Evolutionary conservation across 2,113 vertebrate genomes (phyloP).

Genomic region (Gallinago jamesoni): DNA sequence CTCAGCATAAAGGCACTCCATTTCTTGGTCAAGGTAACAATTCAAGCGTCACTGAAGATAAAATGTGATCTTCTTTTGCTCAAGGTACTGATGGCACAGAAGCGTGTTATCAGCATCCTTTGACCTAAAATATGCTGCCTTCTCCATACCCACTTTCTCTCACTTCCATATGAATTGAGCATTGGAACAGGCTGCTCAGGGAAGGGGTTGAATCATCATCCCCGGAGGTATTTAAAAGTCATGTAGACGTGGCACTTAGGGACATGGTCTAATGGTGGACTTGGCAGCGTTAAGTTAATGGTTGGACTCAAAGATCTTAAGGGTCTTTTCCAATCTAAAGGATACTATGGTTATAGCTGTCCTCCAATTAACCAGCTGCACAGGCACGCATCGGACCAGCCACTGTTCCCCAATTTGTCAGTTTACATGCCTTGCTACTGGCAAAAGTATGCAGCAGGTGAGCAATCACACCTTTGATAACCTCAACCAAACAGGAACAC

Average conservation of each 20-base stretch:
- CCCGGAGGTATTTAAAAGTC: background rate
- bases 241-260: background rate
- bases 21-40: background rate
- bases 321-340: background rate
- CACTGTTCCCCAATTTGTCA: fast-evolving
- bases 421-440: background rate
- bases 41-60: background rate
- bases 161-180: fast-evolving
- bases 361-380: background rate
- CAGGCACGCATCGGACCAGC: fast-evolving
- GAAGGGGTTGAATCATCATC: background rate
- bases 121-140: background rate
- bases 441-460: background rate
- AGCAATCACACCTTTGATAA: background rate
- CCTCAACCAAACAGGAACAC: background rate
- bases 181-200: background rate
- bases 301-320: background rate
- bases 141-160: background rate
- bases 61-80: background rate
- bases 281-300: background rate
- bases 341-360: background rate
- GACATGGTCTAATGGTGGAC: background rate
- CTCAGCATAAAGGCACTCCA: background rate
- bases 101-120: background rate
- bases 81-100: background rate